Evolutionary conservation across 2,888 invertebrate genomes (phyloP).

Genomic region (Boloria euphrosyne): DNA sequence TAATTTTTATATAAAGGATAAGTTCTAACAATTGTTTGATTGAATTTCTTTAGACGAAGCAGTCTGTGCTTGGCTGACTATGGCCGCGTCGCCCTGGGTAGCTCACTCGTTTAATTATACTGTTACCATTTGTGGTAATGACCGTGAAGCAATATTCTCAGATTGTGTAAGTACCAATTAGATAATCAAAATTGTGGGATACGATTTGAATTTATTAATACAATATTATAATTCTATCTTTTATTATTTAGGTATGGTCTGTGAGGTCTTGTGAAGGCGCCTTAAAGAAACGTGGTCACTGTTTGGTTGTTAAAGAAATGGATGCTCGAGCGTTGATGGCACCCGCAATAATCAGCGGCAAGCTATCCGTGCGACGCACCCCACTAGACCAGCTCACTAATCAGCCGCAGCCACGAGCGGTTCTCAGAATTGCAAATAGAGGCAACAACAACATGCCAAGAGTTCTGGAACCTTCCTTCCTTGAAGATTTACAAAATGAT

Average conservation of each 20-base stretch:
- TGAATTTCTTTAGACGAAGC: conserved; percentile 54
- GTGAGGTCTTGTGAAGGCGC: conserved; percentile 73
- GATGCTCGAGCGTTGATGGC: conserved; percentile 64
- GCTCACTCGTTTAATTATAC: conserved; percentile 70
- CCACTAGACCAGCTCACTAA: conserved; percentile 57
- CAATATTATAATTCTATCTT: neutral
- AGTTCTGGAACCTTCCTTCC: conserved; percentile 46
- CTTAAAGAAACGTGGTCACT: conserved; percentile 70
- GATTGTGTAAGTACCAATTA: conserved; percentile 63
- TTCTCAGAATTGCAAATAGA: conserved; percentile 70
- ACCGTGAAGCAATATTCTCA: conserved; percentile 75
- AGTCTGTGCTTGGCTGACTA: conserved; percentile 68
- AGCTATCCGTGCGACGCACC: conserved; percentile 64
- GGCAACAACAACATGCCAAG: conserved; percentile 43
- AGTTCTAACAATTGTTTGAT: neutral
- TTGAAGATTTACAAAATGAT: conserved; percentile 66
- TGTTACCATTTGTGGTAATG: conserved; percentile 73
- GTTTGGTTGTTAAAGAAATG: conserved; percentile 58
- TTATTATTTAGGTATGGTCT: conserved; percentile 65
- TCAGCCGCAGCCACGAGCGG: conserved; percentile 66
- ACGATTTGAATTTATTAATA: neutral
- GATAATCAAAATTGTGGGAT: neutral
- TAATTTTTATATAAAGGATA: no score
- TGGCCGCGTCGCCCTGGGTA: conserved; percentile 72
- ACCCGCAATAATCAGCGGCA: conserved; percentile 58